Evolutionary conservation across 2,797 vertebrate species (phyloP).

Genomic region (Otus scops): DNA sequence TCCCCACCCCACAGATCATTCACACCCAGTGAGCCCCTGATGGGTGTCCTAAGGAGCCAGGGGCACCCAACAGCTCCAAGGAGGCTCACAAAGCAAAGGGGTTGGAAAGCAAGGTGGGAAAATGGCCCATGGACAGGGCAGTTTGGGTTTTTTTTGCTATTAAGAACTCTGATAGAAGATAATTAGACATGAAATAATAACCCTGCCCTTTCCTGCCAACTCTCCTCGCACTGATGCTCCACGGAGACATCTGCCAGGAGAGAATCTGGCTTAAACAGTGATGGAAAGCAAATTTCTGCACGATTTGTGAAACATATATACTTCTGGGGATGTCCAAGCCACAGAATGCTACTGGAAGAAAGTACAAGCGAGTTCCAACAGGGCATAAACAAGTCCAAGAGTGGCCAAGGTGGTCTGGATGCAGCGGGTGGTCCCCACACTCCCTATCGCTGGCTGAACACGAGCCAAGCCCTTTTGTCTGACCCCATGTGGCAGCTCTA

Average conservation of each 20-base stretch:
- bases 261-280: no score
- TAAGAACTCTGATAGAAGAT: not conserved
- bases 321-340: not conserved
- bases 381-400: not conserved
- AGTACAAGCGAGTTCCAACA: not conserved
- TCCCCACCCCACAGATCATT: not conserved
- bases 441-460: not conserved
- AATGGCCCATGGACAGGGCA: not conserved
- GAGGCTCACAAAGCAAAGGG: not conserved
- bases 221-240: not conserved
- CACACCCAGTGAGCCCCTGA: rapidly evolving
- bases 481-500: not conserved
- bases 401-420: not conserved
- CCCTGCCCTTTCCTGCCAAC: not conserved
- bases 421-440: rapidly evolving
- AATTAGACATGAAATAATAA: not conserved
- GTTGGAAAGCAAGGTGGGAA: not conserved
- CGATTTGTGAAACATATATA: not conserved
- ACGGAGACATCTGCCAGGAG: not conserved
- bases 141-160: not conserved
- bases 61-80: not conserved
- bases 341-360: not conserved
- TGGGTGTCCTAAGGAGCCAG: not conserved
- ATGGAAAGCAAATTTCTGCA: not conserved
- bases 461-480: not conserved